phyloP scores from a whole-genome alignment of 1,140 invertebrate species.

The Drosophila prosaltans region DNA sequence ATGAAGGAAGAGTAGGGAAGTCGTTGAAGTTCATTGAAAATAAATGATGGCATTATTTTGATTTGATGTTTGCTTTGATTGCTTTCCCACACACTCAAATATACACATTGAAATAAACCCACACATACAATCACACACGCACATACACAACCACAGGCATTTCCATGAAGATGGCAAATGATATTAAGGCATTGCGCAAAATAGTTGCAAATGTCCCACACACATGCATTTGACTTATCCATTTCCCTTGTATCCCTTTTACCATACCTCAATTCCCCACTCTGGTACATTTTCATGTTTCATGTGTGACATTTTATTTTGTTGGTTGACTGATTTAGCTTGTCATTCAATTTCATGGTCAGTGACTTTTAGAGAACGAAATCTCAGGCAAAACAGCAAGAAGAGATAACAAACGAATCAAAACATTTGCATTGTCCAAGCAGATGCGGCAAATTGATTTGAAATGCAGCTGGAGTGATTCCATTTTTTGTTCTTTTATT shows the following conservation, averaged over 20 bases:
- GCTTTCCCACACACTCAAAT: conserved; percentile 43
- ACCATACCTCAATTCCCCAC: too few species aligned
- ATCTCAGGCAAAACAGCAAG: conserved; percentile 35
- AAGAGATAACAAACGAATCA: conserved; percentile 23
- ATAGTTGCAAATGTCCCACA: conserved; percentile 60
- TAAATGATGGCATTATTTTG: conserved; percentile 80
- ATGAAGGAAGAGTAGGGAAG: conserved; percentile 21
- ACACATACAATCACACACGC: neutral
- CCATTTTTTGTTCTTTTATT: neutral
- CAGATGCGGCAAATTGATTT: conserved; percentile 63
- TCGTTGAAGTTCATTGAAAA: conserved; percentile 72
- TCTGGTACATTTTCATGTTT: conserved; percentile 16
- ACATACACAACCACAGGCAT: neutral
- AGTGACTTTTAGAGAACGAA: conserved; percentile 51
- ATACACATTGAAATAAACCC: conserved; percentile 4
- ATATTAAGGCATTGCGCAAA: conserved; percentile 70
- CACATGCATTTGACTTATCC: conserved; percentile 25
- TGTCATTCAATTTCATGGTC: conserved; percentile 81
- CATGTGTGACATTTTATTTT: conserved; percentile 66
- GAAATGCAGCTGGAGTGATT: conserved; percentile 52
- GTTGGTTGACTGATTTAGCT: conserved; percentile 78
- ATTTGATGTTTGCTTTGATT: conserved; percentile 80
- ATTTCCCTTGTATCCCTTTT: neutral
- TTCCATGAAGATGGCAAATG: conserved; percentile 41
- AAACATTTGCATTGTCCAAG: conserved; percentile 57